These are phyloP conservation scores for Nephrotoma appendiculata DNA, from an alignment of 2,888 invertebrate genomes.

Conservation along the genomic window DNA sequence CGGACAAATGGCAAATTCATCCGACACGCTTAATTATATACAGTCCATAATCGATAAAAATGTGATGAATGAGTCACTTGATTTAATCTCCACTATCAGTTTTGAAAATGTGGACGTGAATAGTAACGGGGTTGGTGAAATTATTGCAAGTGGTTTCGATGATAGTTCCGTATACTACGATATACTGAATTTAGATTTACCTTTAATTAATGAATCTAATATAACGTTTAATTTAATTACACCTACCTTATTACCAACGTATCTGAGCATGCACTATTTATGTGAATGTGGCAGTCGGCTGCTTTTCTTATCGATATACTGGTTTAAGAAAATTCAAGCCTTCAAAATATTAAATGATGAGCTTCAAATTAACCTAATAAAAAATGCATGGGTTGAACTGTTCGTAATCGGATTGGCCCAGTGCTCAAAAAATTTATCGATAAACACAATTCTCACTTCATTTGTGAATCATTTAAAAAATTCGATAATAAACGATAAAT, in stretches of 20 bases:
- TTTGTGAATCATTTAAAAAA: slow-evolving; percentile 54
- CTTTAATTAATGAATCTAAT: slow-evolving; percentile 51
- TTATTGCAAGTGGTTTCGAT: slow-evolving; percentile 8
- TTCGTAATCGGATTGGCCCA: slow-evolving; percentile 84
- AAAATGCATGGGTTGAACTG: slow-evolving; percentile 84
- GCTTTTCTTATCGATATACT: slow-evolving; percentile 78
- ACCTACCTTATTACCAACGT: slow-evolving; percentile 67
- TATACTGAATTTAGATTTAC: slow-evolving; percentile 18
- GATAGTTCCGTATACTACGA: slow-evolving; percentile 27
- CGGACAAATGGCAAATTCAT: slow-evolving; percentile 13
- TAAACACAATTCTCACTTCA: slow-evolving; percentile 68
- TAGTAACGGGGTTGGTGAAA: slow-evolving; percentile 1
- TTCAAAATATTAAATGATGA: slow-evolving; percentile 71
- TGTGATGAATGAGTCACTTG: slow-evolving; percentile 56
- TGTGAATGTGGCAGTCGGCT: slow-evolving; percentile 91
- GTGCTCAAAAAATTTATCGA: slow-evolving; percentile 61
- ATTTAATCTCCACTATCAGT: slow-evolving; percentile 36
- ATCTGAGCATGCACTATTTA: slow-evolving; percentile 83
- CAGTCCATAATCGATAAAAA: slow-evolving; percentile 46
- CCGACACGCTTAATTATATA: slow-evolving; percentile 37
- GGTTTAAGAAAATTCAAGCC: slow-evolving; percentile 73
- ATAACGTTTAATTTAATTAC: slow-evolving; percentile 63
- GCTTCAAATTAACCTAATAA: slow-evolving; percentile 67
- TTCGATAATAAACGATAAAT: slow-evolving; percentile 43
- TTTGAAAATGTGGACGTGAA: slow-evolving; percentile 22